These are phyloP conservation scores for Hoplostethus mediterraneus DNA, from an alignment of 2,797 vertebrate genomes.

Conservation along the genomic window DNA sequence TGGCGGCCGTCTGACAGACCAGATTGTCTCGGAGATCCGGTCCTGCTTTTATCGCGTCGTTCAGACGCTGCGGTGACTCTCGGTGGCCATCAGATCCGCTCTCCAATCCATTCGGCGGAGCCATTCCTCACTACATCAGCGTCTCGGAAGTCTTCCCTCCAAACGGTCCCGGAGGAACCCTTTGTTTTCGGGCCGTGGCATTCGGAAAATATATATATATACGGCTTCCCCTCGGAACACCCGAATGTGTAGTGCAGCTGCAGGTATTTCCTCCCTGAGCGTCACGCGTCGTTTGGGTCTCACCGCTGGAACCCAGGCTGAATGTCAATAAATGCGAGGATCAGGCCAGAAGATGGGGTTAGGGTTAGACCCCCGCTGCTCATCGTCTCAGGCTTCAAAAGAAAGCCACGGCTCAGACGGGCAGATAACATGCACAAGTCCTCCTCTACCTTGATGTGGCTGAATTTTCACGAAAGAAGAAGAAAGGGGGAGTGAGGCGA, in stretches of 20 bases:
- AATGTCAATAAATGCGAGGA: conserved; percentile 45
- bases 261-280: conserved; percentile 39
- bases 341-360: conserved; percentile 22
- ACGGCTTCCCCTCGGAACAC: conserved; percentile 19
- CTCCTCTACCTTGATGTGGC: conserved; percentile 38
- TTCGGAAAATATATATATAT: conserved; percentile 40
- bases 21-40: conserved; percentile 46
- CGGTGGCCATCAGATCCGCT: conserved; percentile 38
- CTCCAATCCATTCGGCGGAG: conserved; percentile 41
- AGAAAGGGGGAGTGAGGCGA: background rate
- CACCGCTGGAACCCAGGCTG: conserved; percentile 32
- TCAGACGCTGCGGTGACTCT: conserved; percentile 50
- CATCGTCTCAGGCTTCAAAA: conserved; percentile 58
- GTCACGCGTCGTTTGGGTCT: conserved; percentile 43
- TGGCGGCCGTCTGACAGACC: conserved; percentile 60
- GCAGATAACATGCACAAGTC: conserved; percentile 44
- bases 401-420: conserved; percentile 22
- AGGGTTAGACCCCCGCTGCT: conserved; percentile 28
- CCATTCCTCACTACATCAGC: conserved; percentile 50
- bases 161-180: conserved; percentile 21
- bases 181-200: conserved; percentile 37
- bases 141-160: conserved; percentile 47
- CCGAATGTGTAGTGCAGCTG: conserved; percentile 61
- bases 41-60: conserved; percentile 60
- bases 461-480: conserved; percentile 33